Percentiles rank a stretch among this genome's conserved stretches.
phyloP scores from a whole-genome alignment of 1,140 invertebrate genomes.

The Mylabris phalerata region DNA sequence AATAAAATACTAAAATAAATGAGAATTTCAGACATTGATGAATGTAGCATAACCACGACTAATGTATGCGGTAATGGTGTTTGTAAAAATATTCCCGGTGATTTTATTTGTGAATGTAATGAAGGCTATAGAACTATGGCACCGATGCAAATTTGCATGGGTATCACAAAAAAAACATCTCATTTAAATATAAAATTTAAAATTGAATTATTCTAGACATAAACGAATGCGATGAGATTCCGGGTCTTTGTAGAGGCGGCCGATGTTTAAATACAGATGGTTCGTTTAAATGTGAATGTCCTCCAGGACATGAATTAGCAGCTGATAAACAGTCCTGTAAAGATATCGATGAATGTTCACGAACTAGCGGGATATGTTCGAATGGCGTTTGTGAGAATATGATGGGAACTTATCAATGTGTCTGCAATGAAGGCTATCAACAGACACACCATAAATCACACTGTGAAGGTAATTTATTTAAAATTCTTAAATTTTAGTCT shows the following conservation, averaged over 20 bases:
- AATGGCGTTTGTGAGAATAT: slow-evolving; percentile 82
- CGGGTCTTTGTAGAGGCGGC: slow-evolving; percentile 64
- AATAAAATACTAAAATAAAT: slow-evolving; percentile 2
- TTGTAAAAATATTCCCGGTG: slow-evolving; percentile 75
- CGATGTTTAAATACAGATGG: slow-evolving; percentile 81
- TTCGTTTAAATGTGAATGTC: slow-evolving; percentile 76
- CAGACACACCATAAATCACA: slow-evolving; percentile 55
- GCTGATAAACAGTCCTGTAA: slow-evolving; percentile 49
- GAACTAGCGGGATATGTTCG: slow-evolving; percentile 75
- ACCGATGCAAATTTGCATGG: slow-evolving; percentile 79
- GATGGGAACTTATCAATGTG: slow-evolving; percentile 81
- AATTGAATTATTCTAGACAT: slow-evolving; percentile 49
- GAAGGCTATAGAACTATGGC: slow-evolving; percentile 67
- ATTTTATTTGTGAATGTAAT: slow-evolving; percentile 75
- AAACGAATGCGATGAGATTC: slow-evolving; percentile 62
- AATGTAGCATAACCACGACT: slow-evolving; percentile 78
- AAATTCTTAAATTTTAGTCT: neutral
- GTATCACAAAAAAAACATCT: slow-evolving; percentile 45
- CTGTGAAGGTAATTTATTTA: slow-evolving; percentile 44
- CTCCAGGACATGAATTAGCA: slow-evolving; percentile 68
- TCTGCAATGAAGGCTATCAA: slow-evolving; percentile 73
- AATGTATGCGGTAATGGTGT: slow-evolving; percentile 78
- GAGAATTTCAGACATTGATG: slow-evolving; percentile 65
- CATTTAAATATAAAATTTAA: neutral
- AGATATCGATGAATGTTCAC: slow-evolving; percentile 54